Evolutionary conservation across 2,888 invertebrate genomes (phyloP).

Genomic region (Tetranychus truncatus): DNA sequence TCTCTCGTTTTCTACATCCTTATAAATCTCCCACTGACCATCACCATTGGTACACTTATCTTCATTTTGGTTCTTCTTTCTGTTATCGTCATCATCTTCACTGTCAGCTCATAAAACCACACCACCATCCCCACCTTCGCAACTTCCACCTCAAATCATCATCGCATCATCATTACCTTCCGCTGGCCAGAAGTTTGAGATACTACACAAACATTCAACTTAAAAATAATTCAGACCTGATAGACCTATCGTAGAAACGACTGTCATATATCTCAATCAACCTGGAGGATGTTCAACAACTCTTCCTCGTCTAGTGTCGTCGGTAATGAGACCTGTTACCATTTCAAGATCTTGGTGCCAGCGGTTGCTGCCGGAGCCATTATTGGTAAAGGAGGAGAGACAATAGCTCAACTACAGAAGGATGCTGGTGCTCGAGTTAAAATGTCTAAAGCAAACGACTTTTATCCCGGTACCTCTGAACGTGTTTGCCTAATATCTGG

Average conservation of each 20-base stretch:
- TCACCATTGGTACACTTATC: not conserved
- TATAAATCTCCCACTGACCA: not conserved
- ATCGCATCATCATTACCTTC: not conserved
- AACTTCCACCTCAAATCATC: not conserved
- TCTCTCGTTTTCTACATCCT: not conserved
- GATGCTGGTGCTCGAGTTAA: constrained; percentile 92
- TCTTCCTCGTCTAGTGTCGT: constrained; percentile 13
- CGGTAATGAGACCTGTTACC: constrained; percentile 43
- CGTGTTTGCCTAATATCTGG: constrained; percentile 83
- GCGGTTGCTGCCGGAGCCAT: constrained; percentile 94
- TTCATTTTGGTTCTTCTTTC: too few relatives aligned
- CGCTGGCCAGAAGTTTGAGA: not conserved
- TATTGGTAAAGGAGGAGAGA: constrained; percentile 97
- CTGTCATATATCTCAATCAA: not conserved
- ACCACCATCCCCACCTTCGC: not conserved
- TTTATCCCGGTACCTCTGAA: constrained; percentile 91
- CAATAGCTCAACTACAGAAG: constrained; percentile 91
- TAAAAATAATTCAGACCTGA: not conserved
- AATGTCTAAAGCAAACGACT: constrained; percentile 98
- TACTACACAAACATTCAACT: not conserved
- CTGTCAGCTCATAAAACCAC: not conserved
- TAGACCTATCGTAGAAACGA: not conserved
- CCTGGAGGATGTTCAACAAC: not conserved
- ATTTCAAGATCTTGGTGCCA: constrained; percentile 91
- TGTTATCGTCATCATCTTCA: not conserved